Evolutionary conservation across 1,140 invertebrate genomes (phyloP).

Genomic region (Brachionus rotundiformis): DNA sequence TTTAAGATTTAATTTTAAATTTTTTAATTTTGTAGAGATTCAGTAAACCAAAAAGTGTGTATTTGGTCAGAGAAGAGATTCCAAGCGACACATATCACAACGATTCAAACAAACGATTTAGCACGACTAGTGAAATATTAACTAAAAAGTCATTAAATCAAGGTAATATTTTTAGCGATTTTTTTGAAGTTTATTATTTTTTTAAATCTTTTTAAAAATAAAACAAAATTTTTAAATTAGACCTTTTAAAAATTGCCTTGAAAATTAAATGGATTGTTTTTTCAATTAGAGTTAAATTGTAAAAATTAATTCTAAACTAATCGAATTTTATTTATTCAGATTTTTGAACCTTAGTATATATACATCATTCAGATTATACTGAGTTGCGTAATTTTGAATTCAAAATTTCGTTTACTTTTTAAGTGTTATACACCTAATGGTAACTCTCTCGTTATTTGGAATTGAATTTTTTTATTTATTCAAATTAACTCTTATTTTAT

Average conservation of each 20-base stretch:
- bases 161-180: not conserved
- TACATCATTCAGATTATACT: not conserved
- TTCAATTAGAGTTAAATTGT: not conserved
- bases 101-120: conserved; percentile 35
- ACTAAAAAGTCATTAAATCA: conserved; percentile 17
- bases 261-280: too few species aligned
- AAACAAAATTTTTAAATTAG: too few species aligned
- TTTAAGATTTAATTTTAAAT: not conserved
- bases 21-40: conserved; percentile 22
- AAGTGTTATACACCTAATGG: not conserved
- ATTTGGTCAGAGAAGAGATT: conserved; percentile 7
- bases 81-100: not conserved
- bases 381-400: not conserved
- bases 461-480: not conserved
- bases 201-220: too few species aligned
- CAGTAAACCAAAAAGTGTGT: not conserved
- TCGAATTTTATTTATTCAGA: not conserved
- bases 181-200: too few species aligned
- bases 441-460: too few species aligned
- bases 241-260: too few species aligned
- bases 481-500: not conserved
- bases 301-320: not conserved
- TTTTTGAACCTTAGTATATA: not conserved
- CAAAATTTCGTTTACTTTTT: not conserved
- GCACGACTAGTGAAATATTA: conserved; percentile 50